Evolutionary conservation across 30 jellyfish, hydroid and myxozoan species (phyloP).

Genomic region (Hydractinia symbiolongicarpus): DNA sequence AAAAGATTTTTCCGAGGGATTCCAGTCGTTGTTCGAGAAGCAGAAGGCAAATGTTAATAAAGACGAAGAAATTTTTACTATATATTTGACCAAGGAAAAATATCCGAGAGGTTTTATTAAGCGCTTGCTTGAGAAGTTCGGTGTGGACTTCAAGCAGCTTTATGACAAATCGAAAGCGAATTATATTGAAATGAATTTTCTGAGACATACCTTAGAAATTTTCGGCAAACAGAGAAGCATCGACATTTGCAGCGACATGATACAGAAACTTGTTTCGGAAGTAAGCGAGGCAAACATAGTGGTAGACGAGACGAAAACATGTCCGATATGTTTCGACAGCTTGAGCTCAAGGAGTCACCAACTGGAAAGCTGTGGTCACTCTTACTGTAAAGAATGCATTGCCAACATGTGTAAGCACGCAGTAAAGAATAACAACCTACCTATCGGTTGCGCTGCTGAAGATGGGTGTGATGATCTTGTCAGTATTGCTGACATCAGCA

Average conservation of each 20-base stretch:
- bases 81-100: neutral
- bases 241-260: neutral
- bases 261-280: neutral
- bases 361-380: constrained; percentile 15
- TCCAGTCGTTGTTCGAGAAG: neutral
- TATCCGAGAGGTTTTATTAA: constrained; percentile 17
- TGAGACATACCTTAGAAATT: neutral
- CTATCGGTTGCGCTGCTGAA: constrained; percentile 9
- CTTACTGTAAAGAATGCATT: constrained; percentile 12
- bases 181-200: constrained; percentile 11
- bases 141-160: neutral
- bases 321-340: constrained; percentile 23
- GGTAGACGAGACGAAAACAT: neutral
- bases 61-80: neutral
- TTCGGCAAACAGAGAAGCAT: constrained; percentile 2
- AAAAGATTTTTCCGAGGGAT: neutral
- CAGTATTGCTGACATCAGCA: neutral
- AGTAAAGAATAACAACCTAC: constrained; percentile 8
- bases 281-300: neutral
- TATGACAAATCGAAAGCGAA: constrained; percentile 3
- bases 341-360: constrained; percentile 3
- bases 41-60: neutral
- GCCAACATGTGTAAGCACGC: constrained; percentile 15
- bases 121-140: constrained; percentile 13
- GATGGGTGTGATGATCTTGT: constrained; percentile 15